Conservation (phyloP, 1,140 invertebrate species). For the Eriocheir sinensis region DNA sequence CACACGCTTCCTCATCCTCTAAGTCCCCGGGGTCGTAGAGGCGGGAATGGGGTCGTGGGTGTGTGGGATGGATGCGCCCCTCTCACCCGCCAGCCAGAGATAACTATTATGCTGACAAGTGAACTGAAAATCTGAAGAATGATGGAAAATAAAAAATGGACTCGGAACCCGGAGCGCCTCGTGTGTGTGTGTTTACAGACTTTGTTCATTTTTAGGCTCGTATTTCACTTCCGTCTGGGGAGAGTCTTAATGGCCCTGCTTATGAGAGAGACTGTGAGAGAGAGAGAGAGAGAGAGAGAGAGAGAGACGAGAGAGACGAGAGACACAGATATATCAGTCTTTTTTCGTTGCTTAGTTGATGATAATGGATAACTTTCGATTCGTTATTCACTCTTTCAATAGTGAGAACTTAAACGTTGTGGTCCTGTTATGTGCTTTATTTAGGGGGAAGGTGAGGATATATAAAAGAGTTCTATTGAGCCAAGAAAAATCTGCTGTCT, state of each 20-base stretch:
- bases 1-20: background rate
- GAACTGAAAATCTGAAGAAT: conserved; percentile 77
- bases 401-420: too few relatives aligned
- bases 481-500: too few relatives aligned
- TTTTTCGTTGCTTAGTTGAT: too few relatives aligned
- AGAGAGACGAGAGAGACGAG: background rate
- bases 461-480: too few relatives aligned
- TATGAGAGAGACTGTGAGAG: conserved; percentile 11
- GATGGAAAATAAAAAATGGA: conserved; percentile 76
- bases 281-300: background rate
- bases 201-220: conserved; percentile 68
- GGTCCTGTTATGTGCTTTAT: background rate
- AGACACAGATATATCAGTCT: too few relatives aligned
- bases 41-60: background rate
- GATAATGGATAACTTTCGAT: too few relatives aligned
- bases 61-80: conserved; percentile 33
- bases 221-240: conserved; percentile 64
- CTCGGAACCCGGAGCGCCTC: conserved; percentile 2
- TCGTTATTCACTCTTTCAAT: background rate
- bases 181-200: conserved; percentile 66
- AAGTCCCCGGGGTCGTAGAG: background rate
- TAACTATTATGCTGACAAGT: conserved; percentile 77
- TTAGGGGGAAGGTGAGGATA: too few relatives aligned
- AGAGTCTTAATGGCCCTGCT: conserved; percentile 9
- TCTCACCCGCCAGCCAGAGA: conserved; percentile 55